Evolutionary conservation across 2,888 invertebrate species (phyloP).

Genomic region (Atrina japonica): DNA sequence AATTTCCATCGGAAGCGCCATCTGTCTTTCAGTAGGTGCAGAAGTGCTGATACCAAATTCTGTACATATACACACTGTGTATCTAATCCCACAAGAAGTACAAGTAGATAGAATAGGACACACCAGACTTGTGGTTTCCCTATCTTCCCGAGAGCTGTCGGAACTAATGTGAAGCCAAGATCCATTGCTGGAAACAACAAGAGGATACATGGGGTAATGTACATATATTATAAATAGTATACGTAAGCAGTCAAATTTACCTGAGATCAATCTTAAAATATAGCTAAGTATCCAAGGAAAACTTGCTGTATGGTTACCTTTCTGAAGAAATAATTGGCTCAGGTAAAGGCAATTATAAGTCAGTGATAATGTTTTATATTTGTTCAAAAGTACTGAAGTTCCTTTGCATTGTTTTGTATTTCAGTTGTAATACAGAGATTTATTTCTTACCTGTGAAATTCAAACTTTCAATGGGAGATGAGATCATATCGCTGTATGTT

Average conservation of each 20-base stretch:
- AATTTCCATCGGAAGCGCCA: conserved; percentile 48
- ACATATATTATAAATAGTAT: neutral
- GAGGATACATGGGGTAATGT: too few relatives aligned
- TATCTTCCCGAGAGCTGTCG: conserved; percentile 61
- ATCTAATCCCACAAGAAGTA: conserved; percentile 57
- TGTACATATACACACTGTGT: conserved; percentile 55
- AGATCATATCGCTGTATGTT: conserved; percentile 32
- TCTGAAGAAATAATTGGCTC: too few relatives aligned
- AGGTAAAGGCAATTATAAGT: too few relatives aligned
- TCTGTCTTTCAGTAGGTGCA: conserved; percentile 55
- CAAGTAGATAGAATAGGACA: conserved; percentile 59
- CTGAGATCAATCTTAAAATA: too few relatives aligned
- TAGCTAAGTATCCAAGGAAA: too few relatives aligned
- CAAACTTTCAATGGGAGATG: conserved; percentile 5
- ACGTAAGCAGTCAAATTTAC: too few relatives aligned
- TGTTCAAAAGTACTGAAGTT: too few relatives aligned
- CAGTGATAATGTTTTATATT: too few relatives aligned
- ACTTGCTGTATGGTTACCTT: too few relatives aligned
- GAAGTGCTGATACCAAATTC: conserved; percentile 59
- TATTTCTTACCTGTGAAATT: conserved; percentile 48
- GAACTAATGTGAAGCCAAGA: conserved; percentile 64
- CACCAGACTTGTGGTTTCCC: conserved; percentile 59
- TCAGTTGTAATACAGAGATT: too few relatives aligned
- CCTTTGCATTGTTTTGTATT: too few relatives aligned
- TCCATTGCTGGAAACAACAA: conserved; percentile 67